Evolutionary conservation across 2,888 invertebrate genomes (phyloP), one percentile per base, ranked within the genome.

Genomic region (Hemistola chrysoprasaria): DNA sequence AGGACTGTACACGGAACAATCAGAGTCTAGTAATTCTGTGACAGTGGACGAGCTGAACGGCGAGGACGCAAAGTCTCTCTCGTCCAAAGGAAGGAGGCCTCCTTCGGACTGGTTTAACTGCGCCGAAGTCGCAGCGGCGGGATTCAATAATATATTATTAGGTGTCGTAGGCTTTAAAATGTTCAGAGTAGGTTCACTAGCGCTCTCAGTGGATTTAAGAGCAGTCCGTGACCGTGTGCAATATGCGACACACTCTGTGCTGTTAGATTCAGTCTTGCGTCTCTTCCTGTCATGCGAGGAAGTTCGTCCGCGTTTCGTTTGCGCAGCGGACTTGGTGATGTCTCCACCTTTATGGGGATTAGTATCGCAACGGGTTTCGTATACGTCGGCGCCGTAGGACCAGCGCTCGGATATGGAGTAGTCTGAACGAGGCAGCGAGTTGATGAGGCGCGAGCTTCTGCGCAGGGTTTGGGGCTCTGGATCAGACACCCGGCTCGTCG

Each of bases 321-420:
- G 65, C 50, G 53, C 61, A 50, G 59, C 62, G 22, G 72, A 59
- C 50, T 76, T 76, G 46, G 71, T 58, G 31, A 71, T 62, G 58
- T 87, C 86, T 59, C 83, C 84, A 61, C 76, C 71, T 64, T 75
- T 80, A 31, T 64, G 70, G 40, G 79, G 71, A 40, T 69, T 58
- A 21, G 80, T 73, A 46, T 83, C 84, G 67, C 79, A 85, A 60
- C 87, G 86, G 24, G 87, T 86, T 58, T 88, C 87, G 86, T 88
- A 89, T 47, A 81, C 89, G 88, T 79, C 89, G 51, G 78, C 85
- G 59, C 83, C 91, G 87, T 83, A 90, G 29, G 90, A 88, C 86
- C 90, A 91, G 71, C 90, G 90, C 76, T 90, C 91, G 60, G 90
- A 83, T 56, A 90, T 89, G 66, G 90, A 90, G 81, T 87, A 87